A percentile compares a stretch with the other conserved stretches of the same genome.
Evolutionary conservation across 2,888 invertebrate species (phyloP).

Genomic region (Chloroclystis v-ata): DNA sequence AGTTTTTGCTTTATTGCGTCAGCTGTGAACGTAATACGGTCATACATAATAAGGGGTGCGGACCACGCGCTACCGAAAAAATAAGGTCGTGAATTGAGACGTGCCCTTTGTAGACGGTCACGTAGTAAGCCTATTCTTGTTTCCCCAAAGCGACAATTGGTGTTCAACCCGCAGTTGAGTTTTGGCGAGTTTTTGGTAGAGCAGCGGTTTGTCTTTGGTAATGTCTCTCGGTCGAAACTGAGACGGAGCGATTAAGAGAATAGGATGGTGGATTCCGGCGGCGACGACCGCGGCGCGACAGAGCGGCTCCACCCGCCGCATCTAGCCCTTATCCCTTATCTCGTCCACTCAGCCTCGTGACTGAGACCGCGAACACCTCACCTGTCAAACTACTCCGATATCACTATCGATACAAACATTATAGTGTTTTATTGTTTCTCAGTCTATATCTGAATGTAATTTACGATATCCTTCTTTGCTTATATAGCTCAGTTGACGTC

Average conservation of each 20-base stretch:
- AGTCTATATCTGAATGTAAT: slow-evolving; percentile 34
- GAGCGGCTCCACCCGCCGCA: slow-evolving; percentile 41
- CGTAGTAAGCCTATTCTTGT: too few species aligned
- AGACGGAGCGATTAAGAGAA: too few species aligned
- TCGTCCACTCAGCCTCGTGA: slow-evolving; percentile 51
- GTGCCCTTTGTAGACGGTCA: slow-evolving; percentile 52
- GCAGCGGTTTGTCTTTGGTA: too few species aligned
- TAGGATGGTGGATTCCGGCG: slow-evolving; percentile 34
- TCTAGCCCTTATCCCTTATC: slow-evolving; percentile 59
- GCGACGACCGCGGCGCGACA: slow-evolving; percentile 40
- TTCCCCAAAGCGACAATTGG: too few species aligned
- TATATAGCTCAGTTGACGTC: slow-evolving; percentile 32
- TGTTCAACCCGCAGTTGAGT: too few species aligned
- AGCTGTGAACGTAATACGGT: slow-evolving; percentile 26
- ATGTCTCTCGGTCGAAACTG: too few species aligned
- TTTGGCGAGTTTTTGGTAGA: too few species aligned
- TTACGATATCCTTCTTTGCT: slow-evolving; percentile 29
- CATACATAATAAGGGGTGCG: slow-evolving; percentile 31
- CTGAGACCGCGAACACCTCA: slow-evolving; percentile 35
- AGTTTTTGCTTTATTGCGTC: slow-evolving; percentile 33
- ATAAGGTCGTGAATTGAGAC: slow-evolving; percentile 43
- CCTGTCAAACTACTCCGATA: slow-evolving; percentile 39
- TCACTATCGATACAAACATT: slow-evolving; percentile 44
- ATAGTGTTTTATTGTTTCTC: slow-evolving; percentile 37
- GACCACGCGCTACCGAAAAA: slow-evolving; percentile 43